Percentiles rank a stretch among this genome's conserved stretches.
Conservation (phyloP, 2,888 invertebrate genomes). For the Axea sp. region DNA sequence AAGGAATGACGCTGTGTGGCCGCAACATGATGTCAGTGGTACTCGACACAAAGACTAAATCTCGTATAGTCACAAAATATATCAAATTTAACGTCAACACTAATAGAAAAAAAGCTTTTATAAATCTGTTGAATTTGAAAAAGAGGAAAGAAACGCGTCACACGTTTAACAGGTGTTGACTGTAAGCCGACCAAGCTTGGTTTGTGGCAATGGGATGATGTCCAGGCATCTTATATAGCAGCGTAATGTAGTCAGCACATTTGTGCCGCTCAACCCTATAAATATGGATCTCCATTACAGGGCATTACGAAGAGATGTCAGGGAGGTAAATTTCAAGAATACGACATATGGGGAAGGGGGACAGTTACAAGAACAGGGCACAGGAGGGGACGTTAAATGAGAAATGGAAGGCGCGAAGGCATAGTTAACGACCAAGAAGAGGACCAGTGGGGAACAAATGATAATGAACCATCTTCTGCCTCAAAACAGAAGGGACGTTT, state of each 20-base stretch:
- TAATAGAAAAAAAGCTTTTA: too few species aligned
- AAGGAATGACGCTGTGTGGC: too few species aligned
- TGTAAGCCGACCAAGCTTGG: slow-evolving; percentile 75
- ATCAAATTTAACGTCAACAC: too few species aligned
- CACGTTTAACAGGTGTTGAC: slow-evolving; percentile 40
- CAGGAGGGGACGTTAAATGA: slow-evolving; percentile 15
- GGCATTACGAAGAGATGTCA: slow-evolving; percentile 58
- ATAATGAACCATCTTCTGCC: slow-evolving; percentile 11
- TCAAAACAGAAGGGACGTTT: slow-evolving; percentile 18
- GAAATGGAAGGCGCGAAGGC: slow-evolving; percentile 38
- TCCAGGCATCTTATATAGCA: slow-evolving; percentile 77
- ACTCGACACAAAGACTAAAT: too few species aligned
- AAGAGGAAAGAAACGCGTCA: slow-evolving; percentile 21
- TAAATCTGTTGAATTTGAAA: neutral
- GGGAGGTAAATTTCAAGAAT: slow-evolving; percentile 70
- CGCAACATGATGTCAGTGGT: too few species aligned
- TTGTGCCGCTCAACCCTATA: slow-evolving; percentile 74
- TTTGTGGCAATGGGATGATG: slow-evolving; percentile 76
- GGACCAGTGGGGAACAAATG: slow-evolving; percentile 3
- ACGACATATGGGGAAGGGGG: slow-evolving; percentile 23
- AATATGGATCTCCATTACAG: slow-evolving; percentile 72
- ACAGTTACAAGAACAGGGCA: slow-evolving; percentile 5
- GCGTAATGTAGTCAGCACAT: slow-evolving; percentile 78
- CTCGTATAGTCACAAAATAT: too few species aligned
- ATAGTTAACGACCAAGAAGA: slow-evolving; percentile 13